phyloP scores from a whole-genome alignment of 2,797 vertebrate species.

The Chelon labrosus region DNA sequence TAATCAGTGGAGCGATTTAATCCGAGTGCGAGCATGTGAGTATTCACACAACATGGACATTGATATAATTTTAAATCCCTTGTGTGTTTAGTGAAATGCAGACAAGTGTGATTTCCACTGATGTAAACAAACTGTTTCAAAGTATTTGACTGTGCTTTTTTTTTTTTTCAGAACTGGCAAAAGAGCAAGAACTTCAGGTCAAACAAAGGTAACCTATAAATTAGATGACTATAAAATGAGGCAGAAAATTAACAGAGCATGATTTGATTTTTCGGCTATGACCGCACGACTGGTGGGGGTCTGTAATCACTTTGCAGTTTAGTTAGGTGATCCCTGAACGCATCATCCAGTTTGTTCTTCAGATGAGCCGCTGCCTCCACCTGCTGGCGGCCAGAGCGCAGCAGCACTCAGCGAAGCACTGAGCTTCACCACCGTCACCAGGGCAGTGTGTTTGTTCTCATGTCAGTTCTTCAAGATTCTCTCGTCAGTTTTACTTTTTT shows the following conservation, averaged over 20 bases:
- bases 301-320: background rate
- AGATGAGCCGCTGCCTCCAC: slow-evolving; percentile 72
- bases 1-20: no score
- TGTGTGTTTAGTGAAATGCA: background rate
- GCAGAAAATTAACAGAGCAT: slow-evolving; percentile 3
- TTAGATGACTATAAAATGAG: slow-evolving; percentile 15
- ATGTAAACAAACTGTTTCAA: no score
- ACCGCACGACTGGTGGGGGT: slow-evolving; percentile 14
- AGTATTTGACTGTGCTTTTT: background rate
- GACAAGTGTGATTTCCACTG: background rate
- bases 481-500: no score
- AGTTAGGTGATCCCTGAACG: slow-evolving; percentile 45
- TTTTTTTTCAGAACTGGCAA: background rate
- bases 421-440: background rate
- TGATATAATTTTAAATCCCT: background rate
- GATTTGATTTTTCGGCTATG: slow-evolving; percentile 13
- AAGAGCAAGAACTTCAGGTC: background rate
- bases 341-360: slow-evolving; percentile 21
- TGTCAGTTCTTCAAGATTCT: no score
- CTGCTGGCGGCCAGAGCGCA: slow-evolving; percentile 72
- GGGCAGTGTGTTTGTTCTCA: no score
- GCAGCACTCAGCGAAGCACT: slow-evolving; percentile 26
- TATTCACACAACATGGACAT: background rate
- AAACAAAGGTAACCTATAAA: background rate
- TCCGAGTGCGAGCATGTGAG: background rate